Percentiles rank a stretch among this genome's conserved stretches.
Conservation (phyloP, 2,888 invertebrate species). For the Lepeophtheirus nordmannii region DNA sequence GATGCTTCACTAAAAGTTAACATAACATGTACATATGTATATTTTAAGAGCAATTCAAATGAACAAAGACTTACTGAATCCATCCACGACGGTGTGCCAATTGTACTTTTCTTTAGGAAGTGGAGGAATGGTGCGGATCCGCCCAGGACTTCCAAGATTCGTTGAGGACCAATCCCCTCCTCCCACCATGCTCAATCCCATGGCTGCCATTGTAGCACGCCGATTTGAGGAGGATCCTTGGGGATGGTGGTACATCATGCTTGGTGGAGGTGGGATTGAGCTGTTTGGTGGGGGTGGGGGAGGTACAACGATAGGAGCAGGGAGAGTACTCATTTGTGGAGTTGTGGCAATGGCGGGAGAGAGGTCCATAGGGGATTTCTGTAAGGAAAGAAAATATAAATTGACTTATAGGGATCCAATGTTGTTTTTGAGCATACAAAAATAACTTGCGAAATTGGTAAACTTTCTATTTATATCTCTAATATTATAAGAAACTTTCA, state of each 20-base stretch:
- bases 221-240: neutral
- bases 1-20: too few relatives aligned
- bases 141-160: neutral
- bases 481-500: too few relatives aligned
- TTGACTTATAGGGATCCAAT: too few relatives aligned
- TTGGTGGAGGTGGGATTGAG: neutral
- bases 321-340: neutral
- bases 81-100: constrained; percentile 21
- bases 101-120: constrained; percentile 14
- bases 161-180: constrained; percentile 1
- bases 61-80: constrained; percentile 12
- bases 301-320: neutral
- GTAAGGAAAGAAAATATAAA: too few relatives aligned
- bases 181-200: neutral
- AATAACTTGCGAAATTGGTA: too few relatives aligned
- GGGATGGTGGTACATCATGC: neutral
- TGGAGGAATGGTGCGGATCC: neutral
- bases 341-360: neutral
- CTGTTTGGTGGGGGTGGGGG: neutral
- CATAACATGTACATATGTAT: neutral
- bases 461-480: too few relatives aligned
- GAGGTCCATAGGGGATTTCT: neutral
- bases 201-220: neutral
- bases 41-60: neutral
- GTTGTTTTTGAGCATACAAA: too few relatives aligned